Evolutionary conservation across 2,888 invertebrate species (phyloP).

Genomic region (Galerucella pusilla): DNA sequence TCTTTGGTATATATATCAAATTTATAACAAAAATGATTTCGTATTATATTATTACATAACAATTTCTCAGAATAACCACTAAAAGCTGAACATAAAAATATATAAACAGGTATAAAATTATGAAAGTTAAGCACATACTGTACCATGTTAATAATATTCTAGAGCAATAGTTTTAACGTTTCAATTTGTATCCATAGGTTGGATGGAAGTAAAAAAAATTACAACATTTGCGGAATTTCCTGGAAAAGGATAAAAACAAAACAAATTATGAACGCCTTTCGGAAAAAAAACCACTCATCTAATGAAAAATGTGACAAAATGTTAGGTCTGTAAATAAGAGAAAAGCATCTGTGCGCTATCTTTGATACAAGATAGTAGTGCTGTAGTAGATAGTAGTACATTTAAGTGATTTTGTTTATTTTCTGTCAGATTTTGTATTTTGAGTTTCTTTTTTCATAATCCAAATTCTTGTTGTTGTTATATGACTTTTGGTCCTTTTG

Average conservation of each 20-base stretch:
- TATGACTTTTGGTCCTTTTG: too few species aligned
- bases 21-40: slow-evolving; percentile 60
- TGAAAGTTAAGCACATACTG: background rate
- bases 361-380: too few species aligned
- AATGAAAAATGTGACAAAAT: too few species aligned
- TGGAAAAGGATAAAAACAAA: background rate
- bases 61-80: slow-evolving; percentile 52
- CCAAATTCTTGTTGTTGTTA: too few species aligned
- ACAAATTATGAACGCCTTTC: too few species aligned
- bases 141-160: background rate
- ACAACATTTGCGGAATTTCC: background rate
- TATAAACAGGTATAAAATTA: background rate
- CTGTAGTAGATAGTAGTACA: too few species aligned
- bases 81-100: slow-evolving; percentile 20
- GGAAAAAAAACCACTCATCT: too few species aligned
- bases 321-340: too few species aligned
- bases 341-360: too few species aligned
- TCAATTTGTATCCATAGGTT: background rate
- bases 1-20: slow-evolving; percentile 64
- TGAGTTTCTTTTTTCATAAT: too few species aligned
- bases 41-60: slow-evolving; percentile 49
- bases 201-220: background rate
- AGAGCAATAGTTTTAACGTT: background rate
- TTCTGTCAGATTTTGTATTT: too few species aligned
- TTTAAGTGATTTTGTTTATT: too few species aligned